These are phyloP conservation scores for Hemibagrus wyckioides DNA, from an alignment of 2,113 vertebrate species.

Conservation along the genomic window DNA sequence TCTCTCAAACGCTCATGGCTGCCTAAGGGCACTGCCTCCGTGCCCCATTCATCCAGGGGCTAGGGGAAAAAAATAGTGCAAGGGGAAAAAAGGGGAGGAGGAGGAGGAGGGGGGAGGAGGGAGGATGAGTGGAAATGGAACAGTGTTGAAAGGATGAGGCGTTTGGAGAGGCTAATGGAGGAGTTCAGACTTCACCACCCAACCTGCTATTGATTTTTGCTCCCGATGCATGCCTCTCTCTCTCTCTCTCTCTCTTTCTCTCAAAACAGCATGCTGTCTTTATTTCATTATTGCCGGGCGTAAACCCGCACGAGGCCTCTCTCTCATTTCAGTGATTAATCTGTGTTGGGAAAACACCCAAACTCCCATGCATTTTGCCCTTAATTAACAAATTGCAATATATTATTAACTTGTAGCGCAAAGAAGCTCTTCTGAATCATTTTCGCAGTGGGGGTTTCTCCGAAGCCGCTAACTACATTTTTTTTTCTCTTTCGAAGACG, in stretches of 20 bases:
- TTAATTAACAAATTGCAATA: conserved; percentile 65
- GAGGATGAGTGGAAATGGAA: conserved; percentile 12
- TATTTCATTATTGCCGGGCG: conserved; percentile 52
- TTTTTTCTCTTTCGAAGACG: conserved; percentile 11
- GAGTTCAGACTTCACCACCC: conserved; percentile 51
- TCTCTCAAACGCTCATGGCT: background rate
- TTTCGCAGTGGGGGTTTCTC: conserved; percentile 55
- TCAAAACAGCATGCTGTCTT: conserved; percentile 53
- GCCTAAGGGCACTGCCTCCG: conserved; percentile 15
- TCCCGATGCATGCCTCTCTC: conserved; percentile 21
- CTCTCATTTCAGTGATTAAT: conserved; percentile 60
- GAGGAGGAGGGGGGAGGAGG: background rate
- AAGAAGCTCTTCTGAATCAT: conserved; percentile 57
- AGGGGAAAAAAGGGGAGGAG: background rate
- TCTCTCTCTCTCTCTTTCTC: conserved; percentile 4
- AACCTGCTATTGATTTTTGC: conserved; percentile 57
- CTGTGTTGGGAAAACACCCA: conserved; percentile 58
- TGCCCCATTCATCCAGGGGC: conserved; percentile 22
- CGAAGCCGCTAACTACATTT: conserved; percentile 43
- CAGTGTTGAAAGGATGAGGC: conserved; percentile 22
- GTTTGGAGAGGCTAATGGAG: conserved; percentile 39
- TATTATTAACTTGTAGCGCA: conserved; percentile 61
- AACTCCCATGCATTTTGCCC: conserved; percentile 60
- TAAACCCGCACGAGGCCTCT: conserved; percentile 41
- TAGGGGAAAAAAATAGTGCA: conserved; percentile 6